Evolutionary conservation across 2,888 invertebrate species (phyloP).

Genomic region (Sphecodes monilicornis): DNA sequence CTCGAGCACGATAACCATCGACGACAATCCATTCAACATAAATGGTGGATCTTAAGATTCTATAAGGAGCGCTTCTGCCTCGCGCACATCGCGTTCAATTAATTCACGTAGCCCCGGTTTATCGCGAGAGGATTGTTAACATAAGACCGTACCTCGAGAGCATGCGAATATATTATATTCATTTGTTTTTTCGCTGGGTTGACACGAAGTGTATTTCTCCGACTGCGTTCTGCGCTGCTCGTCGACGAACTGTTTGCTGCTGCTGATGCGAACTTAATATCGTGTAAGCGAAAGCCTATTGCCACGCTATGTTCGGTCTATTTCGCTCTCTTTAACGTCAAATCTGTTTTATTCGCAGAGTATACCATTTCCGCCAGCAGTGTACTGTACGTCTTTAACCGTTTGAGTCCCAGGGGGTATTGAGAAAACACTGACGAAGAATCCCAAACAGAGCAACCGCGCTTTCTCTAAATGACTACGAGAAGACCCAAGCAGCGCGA

Average conservation of each 20-base stretch:
- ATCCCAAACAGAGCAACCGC: no score
- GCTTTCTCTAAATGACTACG: no score
- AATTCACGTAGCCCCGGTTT: slow-evolving; percentile 9
- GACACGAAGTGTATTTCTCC: not conserved
- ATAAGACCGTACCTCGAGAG: not conserved
- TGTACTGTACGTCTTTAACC: no score
- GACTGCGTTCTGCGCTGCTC: not conserved
- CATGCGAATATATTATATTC: not conserved
- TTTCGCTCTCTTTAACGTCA: not conserved
- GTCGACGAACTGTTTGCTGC: not conserved
- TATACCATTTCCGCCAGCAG: no score
- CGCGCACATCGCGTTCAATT: not conserved
- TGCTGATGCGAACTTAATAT: not conserved
- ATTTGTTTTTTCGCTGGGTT: not conserved
- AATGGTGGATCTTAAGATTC: slow-evolving; percentile 27
- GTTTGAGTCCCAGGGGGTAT: no score
- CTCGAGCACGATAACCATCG: slow-evolving; percentile 25
- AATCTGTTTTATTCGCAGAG: no score
- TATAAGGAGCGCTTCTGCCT: not conserved
- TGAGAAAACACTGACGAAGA: no score
- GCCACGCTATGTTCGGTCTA: not conserved
- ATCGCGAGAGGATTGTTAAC: slow-evolving; percentile 6
- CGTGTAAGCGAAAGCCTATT: not conserved
- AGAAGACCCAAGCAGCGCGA: no score
- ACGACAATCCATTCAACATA: slow-evolving; percentile 21